Base-by-base conservation (phyloP, 1,140 invertebrate species). In the Dryas iulia region DNA sequence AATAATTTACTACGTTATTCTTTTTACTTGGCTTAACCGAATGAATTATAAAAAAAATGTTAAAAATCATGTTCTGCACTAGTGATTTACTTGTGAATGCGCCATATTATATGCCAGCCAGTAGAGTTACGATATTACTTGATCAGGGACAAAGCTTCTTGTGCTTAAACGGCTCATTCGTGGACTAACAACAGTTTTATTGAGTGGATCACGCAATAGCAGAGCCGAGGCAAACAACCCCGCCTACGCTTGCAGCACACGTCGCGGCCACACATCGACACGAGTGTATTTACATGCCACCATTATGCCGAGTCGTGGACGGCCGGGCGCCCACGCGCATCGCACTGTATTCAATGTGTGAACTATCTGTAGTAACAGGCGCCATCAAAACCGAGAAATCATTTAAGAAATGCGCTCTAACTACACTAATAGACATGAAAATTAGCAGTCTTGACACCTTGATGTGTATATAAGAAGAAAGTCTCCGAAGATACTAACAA, bases 171-270 rank as follows among this genome's bases (percentile, higher is more conserved):
- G 52, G 35, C 26, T 63, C 52, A 56, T 63, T 24, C 30, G 60
- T 25, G 24, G 11, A 59, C 24, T 74, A 82, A 82, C 78, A 86
- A 72, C 82, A 84, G 79, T 86, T 88, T 87, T 87, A 87, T 86
- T 86, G 80, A 84, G 77, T 78, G 70, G 71, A 83, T 82, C 84
- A 86, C 84, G 86, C 85, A 87, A 86, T 85, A 83, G 82, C 75
- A 83, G 74, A 82, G 76, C 63, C 82, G 86, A 90, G 86, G 85
- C 85, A 84, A 89, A 86, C 87, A 83, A 82, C 84, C 74, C 81
- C 86, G 83, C 87, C 87, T 81, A 90, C 87, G 73, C 76, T 70
- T 59, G 72, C 61, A 59, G 65, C 59, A 59, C 67, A 53, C 61
- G 64, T 63, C 67, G 72, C 31, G 26, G 59, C 30, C 59, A 63